Base-by-base conservation (phyloP, 2,888 invertebrate species). In the Leptodirus hochenwartii region DNA sequence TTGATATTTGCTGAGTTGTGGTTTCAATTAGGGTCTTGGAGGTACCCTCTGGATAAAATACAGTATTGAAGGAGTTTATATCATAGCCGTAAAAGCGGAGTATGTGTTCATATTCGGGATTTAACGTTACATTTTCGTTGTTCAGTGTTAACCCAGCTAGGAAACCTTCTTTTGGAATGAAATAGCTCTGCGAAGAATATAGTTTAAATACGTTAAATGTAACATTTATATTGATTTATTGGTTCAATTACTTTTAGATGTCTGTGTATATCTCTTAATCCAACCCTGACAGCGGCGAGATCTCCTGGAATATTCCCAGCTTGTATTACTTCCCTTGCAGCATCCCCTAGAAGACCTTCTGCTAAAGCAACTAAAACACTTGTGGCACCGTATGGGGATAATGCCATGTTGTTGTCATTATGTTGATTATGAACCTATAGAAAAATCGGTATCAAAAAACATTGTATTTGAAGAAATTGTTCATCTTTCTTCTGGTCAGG, bases 11-110 rank as follows among this genome's bases (percentile, higher is more conserved):
- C 5, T 23, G 6, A 20, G 25, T 15, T 33, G 20, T 26, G 26
- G 32, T 22, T 25, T 14, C 27, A 15, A 20, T 29, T 10, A 29
- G 25, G 2, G 37, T 39, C n/a, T 44, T 47, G n/a, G 47, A 43
- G 22, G 35, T 39, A 34, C 42, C 45, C 34, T 46, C 47, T 9
- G 46, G 50, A 39, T 49, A 53, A 13, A 50, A 36, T 2, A 51
- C 50, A 29, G 44, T 51, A 34, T 53, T 56, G 34, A 55, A 53
- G 2, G 52, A 47, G 17, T 69, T 67, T 32, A 80, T 60, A 51
- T 82, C 79, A 43, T 79, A 85, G 2, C 84, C 84, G 44, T 84
- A 84, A 50, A 81, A 82, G 38, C 67, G 61, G 17, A 85, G 50
- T 27, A 79, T 61, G 20, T 69, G 66, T 50, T 75, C 73, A 46